Percentiles rank a stretch among this genome's conserved stretches.
These are phyloP conservation scores for Catocala fraxini DNA, from an alignment of 2,888 invertebrate species.

Conservation along the genomic window DNA sequence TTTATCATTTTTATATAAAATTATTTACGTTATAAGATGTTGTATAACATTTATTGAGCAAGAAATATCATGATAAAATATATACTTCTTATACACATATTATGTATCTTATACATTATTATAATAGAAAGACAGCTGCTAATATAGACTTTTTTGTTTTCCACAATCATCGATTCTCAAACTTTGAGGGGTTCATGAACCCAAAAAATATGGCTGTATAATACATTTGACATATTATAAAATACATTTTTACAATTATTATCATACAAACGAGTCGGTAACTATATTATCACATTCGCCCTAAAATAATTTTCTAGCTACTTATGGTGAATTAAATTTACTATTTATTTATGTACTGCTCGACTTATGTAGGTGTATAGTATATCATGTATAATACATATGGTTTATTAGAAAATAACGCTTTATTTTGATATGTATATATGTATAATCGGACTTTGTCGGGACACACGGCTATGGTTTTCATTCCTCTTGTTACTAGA, in stretches of 20 bases:
- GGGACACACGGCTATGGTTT: too few species aligned
- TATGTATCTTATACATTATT: background rate
- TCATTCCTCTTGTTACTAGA: too few species aligned
- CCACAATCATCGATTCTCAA: constrained; percentile 6
- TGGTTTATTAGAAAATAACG: too few species aligned
- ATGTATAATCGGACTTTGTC: too few species aligned
- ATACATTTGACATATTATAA: background rate
- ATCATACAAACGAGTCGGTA: constrained; percentile 55
- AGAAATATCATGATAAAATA: constrained; percentile 5
- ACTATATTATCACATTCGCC: constrained; percentile 60
- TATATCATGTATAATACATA: too few species aligned
- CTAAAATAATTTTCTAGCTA: constrained; percentile 12
- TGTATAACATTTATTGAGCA: background rate
- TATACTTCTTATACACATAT: background rate
- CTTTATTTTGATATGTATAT: too few species aligned
- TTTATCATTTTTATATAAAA: constrained; percentile 2
- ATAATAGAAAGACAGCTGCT: constrained; percentile 35
- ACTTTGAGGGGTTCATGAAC: background rate
- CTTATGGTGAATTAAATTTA: constrained; percentile 1
- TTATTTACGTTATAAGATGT: background rate
- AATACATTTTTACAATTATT: constrained; percentile 26
- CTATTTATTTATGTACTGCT: constrained; percentile 14
- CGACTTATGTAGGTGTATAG: constrained; percentile 9
- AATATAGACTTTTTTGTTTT: constrained; percentile 12
- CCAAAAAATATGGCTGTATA: constrained; percentile 10